A percentile compares a stretch with the other conserved stretches of the same genome.
phyloP scores from a whole-genome alignment of 2,888 invertebrate genomes.

The Brachypalpus laphriformis region DNA sequence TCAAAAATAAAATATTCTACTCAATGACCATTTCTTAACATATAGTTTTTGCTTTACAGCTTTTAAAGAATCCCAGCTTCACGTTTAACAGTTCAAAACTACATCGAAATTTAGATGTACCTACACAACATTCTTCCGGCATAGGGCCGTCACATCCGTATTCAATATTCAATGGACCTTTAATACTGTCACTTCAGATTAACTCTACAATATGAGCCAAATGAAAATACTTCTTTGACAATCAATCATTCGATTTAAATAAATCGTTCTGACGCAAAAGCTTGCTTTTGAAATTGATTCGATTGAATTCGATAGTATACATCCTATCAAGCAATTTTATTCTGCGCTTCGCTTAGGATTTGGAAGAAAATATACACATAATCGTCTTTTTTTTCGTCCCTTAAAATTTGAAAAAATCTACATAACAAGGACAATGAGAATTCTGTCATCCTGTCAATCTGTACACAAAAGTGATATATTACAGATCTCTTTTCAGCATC shows the following conservation, averaged over 20 bases:
- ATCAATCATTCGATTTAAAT: slow-evolving; percentile 57
- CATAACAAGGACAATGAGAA: slow-evolving; percentile 51
- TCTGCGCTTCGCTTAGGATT: not conserved
- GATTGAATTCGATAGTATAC: slow-evolving; percentile 24
- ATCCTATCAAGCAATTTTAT: slow-evolving; percentile 7
- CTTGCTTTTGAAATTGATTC: slow-evolving; percentile 10
- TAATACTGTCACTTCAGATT: not conserved
- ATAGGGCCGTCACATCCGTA: not conserved
- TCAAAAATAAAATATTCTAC: too few species aligned
- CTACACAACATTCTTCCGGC: too few species aligned
- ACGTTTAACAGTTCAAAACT: too few species aligned
- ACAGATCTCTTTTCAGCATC: slow-evolving; percentile 1
- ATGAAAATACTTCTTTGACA: not conserved
- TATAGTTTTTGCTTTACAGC: too few species aligned
- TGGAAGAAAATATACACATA: not conserved
- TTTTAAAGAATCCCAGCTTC: too few species aligned
- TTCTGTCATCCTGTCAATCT: slow-evolving; percentile 60
- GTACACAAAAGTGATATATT: slow-evolving; percentile 50
- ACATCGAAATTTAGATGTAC: too few species aligned
- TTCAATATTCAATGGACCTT: not conserved
- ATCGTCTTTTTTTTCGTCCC: slow-evolving; percentile 16
- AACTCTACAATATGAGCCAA: not conserved
- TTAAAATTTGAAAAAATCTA: slow-evolving; percentile 27
- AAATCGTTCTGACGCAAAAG: slow-evolving; percentile 29
- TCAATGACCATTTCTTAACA: too few species aligned